These are phyloP conservation scores for Ormyrus rosae DNA, from an alignment of 2,888 invertebrate genomes.

Conservation along the genomic window DNA sequence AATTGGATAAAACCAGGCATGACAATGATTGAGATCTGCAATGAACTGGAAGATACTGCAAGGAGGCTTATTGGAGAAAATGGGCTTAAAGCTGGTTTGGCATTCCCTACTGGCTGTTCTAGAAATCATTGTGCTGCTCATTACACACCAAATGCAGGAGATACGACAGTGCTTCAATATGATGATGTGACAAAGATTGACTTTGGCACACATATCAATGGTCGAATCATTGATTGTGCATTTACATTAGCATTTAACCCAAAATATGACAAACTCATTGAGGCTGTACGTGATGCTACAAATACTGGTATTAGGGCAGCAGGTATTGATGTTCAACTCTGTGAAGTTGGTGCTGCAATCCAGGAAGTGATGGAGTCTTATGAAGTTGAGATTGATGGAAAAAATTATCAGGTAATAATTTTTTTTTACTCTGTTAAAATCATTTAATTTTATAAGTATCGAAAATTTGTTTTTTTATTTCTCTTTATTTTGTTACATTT, in stretches of 20 bases:
- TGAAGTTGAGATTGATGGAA: conserved; percentile 97
- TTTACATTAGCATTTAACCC: conserved; percentile 98
- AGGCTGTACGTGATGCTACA: conserved; percentile 98
- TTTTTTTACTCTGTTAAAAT: neutral
- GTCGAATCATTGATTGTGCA: conserved; percentile 98
- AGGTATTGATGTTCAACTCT: conserved; percentile 97
- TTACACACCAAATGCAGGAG: conserved; percentile 99
- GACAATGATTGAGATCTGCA: conserved; percentile 99
- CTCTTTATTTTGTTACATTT: conserved; percentile 11
- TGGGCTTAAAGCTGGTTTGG: conserved; percentile 94
- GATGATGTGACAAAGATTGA: conserved; percentile 99
- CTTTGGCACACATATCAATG: conserved; percentile 98
- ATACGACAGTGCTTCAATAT: conserved; percentile 93
- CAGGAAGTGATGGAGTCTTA: conserved; percentile 99
- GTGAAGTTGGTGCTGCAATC: conserved; percentile 97
- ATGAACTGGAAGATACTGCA: conserved; percentile 94
- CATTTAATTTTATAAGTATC: neutral
- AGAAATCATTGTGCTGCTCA: conserved; percentile 99
- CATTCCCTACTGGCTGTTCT: conserved; percentile 99
- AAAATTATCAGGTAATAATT: conserved; percentile 84
- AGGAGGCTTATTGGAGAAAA: conserved; percentile 95
- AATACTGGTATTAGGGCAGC: conserved; percentile 97
- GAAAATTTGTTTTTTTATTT: neutral
- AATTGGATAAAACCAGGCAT: conserved; percentile 96
- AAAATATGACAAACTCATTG: conserved; percentile 94